Conservation (phyloP, 2,797 vertebrate species). For the Anguilla marmorata region DNA sequence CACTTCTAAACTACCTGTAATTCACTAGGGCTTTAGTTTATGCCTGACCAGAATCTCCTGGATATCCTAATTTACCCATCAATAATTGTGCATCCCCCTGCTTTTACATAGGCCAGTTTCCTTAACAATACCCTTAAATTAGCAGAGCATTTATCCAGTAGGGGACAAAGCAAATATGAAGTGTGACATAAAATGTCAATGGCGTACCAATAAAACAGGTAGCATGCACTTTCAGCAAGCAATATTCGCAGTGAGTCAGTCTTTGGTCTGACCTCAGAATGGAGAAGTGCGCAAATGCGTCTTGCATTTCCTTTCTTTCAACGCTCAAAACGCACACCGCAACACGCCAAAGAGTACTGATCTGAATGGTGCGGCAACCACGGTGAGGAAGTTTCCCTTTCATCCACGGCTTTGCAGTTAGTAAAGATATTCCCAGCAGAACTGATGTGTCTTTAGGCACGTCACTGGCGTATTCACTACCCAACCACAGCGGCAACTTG, state of each 20-base stretch:
- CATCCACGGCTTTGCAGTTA: neutral
- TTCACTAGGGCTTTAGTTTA: neutral
- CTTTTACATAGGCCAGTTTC: neutral
- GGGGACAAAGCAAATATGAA: neutral
- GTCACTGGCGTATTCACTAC: neutral
- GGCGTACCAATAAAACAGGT: neutral
- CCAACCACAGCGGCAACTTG: neutral
- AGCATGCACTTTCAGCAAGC: neutral
- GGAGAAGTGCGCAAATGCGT: neutral
- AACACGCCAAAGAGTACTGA: neutral
- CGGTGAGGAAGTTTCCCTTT: conserved; percentile 1
- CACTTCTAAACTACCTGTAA: neutral
- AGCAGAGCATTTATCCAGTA: neutral
- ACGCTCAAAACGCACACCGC: neutral
- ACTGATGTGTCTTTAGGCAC: neutral
- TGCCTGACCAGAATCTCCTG: no score
- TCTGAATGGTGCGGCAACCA: neutral
- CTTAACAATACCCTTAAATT: neutral
- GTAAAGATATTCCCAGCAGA: conserved; percentile 4
- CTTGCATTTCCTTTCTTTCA: conserved; percentile 7
- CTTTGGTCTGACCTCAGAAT: neutral
- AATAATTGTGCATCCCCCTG: conserved; percentile 10
- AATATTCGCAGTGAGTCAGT: neutral
- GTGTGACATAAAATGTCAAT: neutral
- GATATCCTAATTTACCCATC: no score